Evolutionary conservation across 1,140 invertebrate genomes (phyloP).

Genomic region (Drosophila orena): DNA sequence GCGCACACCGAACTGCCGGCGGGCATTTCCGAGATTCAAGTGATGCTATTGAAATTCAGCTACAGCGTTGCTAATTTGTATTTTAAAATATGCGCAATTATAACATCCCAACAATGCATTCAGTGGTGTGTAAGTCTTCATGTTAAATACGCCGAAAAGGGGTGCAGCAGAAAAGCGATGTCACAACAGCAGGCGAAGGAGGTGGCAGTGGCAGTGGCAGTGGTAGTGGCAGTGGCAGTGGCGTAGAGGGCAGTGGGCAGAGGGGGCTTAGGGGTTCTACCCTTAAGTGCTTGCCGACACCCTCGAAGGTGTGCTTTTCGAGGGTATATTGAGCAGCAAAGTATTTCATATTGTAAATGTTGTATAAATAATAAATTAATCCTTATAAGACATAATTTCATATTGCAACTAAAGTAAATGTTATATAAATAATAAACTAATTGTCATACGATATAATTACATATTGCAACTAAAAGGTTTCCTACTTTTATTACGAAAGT

Average conservation of each 20-base stretch:
- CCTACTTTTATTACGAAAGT: too few relatives aligned
- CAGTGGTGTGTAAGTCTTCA: constrained; percentile 76
- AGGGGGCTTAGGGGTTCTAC: constrained; percentile 30
- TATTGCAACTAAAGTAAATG: too few relatives aligned
- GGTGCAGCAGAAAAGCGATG: constrained; percentile 51
- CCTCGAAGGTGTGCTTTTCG: neutral
- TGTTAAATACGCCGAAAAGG: constrained; percentile 76
- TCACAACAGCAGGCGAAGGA: constrained; percentile 64
- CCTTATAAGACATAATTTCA: too few relatives aligned
- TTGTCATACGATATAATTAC: too few relatives aligned
- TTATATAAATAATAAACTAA: too few relatives aligned
- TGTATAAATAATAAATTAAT: too few relatives aligned
- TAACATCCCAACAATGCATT: constrained; percentile 67
- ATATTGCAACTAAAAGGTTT: too few relatives aligned
- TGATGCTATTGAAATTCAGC: constrained; percentile 74
- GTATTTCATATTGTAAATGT: too few relatives aligned
- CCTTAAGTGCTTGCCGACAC: constrained; percentile 63
- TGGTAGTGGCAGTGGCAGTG: neutral
- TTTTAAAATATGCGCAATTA: constrained; percentile 84
- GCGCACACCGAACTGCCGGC: constrained; percentile 38
- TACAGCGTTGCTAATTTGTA: constrained; percentile 83
- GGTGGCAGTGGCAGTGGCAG: neutral
- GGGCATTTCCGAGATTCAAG: constrained; percentile 31
- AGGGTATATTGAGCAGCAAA: neutral
- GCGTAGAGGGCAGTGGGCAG: neutral